Conservation (phyloP, 2,888 invertebrate genomes). For the Brassicogethes aeneus region DNA sequence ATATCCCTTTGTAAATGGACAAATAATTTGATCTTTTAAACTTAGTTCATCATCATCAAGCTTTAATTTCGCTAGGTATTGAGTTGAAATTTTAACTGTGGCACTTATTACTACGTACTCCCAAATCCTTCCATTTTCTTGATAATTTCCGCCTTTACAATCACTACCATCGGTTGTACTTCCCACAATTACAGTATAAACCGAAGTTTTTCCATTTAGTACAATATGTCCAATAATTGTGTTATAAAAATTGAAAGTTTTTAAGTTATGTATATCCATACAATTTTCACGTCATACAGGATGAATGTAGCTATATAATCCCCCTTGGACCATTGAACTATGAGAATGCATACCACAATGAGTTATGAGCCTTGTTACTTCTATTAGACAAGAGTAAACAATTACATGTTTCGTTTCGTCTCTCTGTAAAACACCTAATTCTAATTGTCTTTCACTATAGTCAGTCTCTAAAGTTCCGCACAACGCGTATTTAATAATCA, state of each 20-base stretch:
- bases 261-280: not conserved
- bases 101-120: not conserved
- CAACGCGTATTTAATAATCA: not conserved
- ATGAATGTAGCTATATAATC: not conserved
- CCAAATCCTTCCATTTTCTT: not conserved
- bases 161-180: not conserved
- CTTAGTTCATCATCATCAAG: no score
- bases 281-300: not conserved
- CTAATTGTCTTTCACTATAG: not conserved
- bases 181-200: not conserved
- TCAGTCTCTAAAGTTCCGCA: not conserved
- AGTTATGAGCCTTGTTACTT: no score
- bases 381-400: no score
- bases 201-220: not conserved
- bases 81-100: not conserved
- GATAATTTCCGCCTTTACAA: not conserved
- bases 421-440: not conserved
- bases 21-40: no score
- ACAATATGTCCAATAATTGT: not conserved
- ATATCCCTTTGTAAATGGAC: no score
- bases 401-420: not conserved
- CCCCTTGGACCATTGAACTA: no score
- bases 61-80: not conserved
- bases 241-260: no score
- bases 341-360: no score